Evolutionary conservation across 2,888 invertebrate species (phyloP).

Genomic region (Parnassius orleans): DNA sequence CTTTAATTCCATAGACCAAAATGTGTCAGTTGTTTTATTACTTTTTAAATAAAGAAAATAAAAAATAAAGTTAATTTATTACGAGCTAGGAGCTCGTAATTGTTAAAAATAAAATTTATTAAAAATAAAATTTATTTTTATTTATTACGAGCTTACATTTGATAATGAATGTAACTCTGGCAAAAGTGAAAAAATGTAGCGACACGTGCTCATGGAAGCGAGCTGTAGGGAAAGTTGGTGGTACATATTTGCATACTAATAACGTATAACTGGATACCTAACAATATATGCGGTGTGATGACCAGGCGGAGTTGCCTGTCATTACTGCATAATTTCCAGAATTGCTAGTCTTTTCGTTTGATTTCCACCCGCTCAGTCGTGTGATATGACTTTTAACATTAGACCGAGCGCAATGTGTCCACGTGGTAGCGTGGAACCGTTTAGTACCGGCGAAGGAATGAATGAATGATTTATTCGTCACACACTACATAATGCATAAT

Average conservation of each 20-base stretch:
- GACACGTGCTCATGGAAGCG: conserved; percentile 35
- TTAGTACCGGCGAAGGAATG: too few relatives aligned
- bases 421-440: too few relatives aligned
- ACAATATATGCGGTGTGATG: conserved; percentile 30
- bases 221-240: conserved; percentile 47
- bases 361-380: conserved; percentile 22
- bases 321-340: conserved; percentile 28
- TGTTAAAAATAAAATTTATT: too few relatives aligned
- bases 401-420: too few relatives aligned
- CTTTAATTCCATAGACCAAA: too few relatives aligned
- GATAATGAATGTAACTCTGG: neutral
- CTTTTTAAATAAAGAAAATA: too few relatives aligned
- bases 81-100: too few relatives aligned
- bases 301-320: conserved; percentile 29
- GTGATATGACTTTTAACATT: neutral
- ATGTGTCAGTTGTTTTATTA: too few relatives aligned
- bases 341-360: conserved; percentile 19
- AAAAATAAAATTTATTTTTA: neutral
- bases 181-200: conserved; percentile 42
- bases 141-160: neutral
- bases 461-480: too few relatives aligned
- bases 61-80: neutral
- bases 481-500: too few relatives aligned
- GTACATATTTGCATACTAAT: conserved; percentile 37
- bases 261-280: conserved; percentile 28